Evolutionary conservation across 2,888 invertebrate genomes (phyloP).

Genomic region (Diaprepes abbreviatus): DNA sequence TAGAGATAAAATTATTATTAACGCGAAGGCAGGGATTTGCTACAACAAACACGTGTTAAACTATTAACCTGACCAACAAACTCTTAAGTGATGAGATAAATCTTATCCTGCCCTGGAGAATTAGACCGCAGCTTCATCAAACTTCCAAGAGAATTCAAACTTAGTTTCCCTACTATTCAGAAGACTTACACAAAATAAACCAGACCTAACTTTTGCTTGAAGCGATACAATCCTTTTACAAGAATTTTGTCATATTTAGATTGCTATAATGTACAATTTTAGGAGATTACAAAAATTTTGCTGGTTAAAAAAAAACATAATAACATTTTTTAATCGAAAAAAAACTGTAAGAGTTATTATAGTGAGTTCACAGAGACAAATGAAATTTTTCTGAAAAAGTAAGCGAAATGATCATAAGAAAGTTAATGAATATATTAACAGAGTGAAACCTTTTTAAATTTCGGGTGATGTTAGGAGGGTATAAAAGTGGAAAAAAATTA

Average conservation of each 20-base stretch:
- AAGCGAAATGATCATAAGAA: too few species aligned
- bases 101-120: slow-evolving; percentile 41
- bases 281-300: too few species aligned
- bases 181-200: slow-evolving; percentile 2
- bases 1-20: neutral
- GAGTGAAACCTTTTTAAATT: too few species aligned
- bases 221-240: neutral
- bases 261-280: too few species aligned
- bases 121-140: slow-evolving; percentile 45
- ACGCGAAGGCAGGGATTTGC: neutral
- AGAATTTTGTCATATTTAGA: neutral
- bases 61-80: slow-evolving; percentile 38
- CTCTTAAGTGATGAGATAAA: slow-evolving; percentile 47
- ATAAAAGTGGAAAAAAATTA: too few species aligned
- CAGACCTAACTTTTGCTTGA: neutral
- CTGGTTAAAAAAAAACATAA: too few species aligned
- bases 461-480: too few species aligned
- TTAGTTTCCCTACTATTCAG: slow-evolving; percentile 37
- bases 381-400: too few species aligned
- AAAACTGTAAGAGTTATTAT: too few species aligned
- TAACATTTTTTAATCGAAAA: too few species aligned
- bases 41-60: slow-evolving; percentile 42
- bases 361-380: too few species aligned
- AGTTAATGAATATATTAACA: too few species aligned
- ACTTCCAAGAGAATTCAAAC: slow-evolving; percentile 38